Evolutionary conservation across 2,888 invertebrate genomes (phyloP), one percentile per base, ranked within the genome.

Genomic region (Chouioia cunea): DNA sequence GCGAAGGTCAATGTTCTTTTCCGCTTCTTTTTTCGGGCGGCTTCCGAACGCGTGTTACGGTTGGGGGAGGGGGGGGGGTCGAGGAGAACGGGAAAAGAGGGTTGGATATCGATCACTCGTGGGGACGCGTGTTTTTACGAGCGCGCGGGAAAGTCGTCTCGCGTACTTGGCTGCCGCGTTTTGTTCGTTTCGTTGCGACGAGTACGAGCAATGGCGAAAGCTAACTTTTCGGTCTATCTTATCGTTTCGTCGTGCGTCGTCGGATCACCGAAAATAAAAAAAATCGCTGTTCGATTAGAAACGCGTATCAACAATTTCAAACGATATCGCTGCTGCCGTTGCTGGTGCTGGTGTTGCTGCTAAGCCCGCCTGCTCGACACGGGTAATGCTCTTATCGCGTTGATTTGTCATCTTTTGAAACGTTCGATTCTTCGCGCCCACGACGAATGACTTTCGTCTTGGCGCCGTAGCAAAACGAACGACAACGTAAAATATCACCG

Each of bases 61-160:
- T n/a, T n/a, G n/a, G n/a, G n/a, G n/a, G n/a, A n/a, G n/a, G n/a
- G n/a, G n/a, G n/a, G n/a, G n/a, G n/a, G n/a, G n/a, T n/a, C n/a
- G n/a, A n/a, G n/a, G n/a, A n/a, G n/a, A n/a, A n/a, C n/a, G 36
- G 36, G 36, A 10, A 12, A 6, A 36, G 18, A 54, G 56, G 64
- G 56, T 46, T 47, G 27, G 47, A 64, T 56, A 64, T 64, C 64
- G 64, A 64, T 48, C 64, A 63, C 23, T 2, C 27, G 47, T n/a
- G 60, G 6, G 1, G n/a, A 27, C 20, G 48, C 20, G 50, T 8
- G 22, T 47, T 14, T 22, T 4, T 10, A 47, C 10, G 8, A 23
- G 46, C n/a, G 14, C 59, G 57, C 57, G 59, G 59, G 59, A 59
- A 59, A 59, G 47, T 36, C 18, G n/a, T 16, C 12, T n/a, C n/a